Conservation (phyloP, 2,113 vertebrate genomes). For the Lathamus discolor region DNA sequence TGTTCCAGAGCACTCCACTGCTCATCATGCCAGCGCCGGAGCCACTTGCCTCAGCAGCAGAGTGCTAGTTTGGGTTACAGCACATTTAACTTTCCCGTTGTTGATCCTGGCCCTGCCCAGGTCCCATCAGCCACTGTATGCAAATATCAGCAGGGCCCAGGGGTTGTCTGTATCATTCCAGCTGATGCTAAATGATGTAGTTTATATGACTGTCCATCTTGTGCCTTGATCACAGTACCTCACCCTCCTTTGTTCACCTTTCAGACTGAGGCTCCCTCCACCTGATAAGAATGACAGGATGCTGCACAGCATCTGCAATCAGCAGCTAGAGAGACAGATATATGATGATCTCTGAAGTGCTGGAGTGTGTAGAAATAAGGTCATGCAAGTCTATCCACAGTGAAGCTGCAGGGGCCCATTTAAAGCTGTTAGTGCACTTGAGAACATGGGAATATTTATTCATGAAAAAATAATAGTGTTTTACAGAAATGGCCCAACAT, state of each 20-base stretch:
- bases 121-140: neutral
- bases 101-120: neutral
- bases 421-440: neutral
- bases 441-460: neutral
- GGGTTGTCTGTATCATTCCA: neutral
- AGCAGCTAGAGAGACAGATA: neutral
- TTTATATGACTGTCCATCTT: neutral
- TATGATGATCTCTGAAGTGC: neutral
- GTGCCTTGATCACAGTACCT: neutral
- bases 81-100: neutral
- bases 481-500: neutral
- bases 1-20: neutral
- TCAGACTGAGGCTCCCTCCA: neutral
- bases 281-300: neutral
- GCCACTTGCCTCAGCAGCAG: fast-evolving
- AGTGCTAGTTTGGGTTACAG: neutral
- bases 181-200: neutral
- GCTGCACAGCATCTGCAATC: neutral
- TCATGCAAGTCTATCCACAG: neutral
- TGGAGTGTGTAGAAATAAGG: neutral
- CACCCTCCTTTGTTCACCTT: neutral
- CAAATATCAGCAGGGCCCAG: neutral
- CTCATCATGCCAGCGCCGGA: fast-evolving
- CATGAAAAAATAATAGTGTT: neutral
- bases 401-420: neutral